Evolutionary conservation across 2,888 invertebrate species (phyloP), one percentile per base, ranked within the genome.

Genomic region (Andrena praecox): DNA sequence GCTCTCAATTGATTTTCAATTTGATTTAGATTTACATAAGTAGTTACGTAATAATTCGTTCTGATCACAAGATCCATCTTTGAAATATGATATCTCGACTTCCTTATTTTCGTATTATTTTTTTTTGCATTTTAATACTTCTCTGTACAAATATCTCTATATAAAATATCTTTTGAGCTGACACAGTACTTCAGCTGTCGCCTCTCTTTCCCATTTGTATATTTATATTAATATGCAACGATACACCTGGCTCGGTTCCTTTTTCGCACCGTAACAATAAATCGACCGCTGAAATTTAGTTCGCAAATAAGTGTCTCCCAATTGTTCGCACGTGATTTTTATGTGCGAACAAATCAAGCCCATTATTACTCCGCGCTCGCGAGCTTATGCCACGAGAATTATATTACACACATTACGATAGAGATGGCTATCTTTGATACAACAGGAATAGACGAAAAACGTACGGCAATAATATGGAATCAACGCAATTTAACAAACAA

Each of bases 91-190:
- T 54, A 75, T 62, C 67, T 74, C 56, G 64, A 62, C 78, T 76
- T 71, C 62, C n/a, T 80, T 75, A 56, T 76, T 82, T 77, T 80
- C 78, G 66, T 88, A 79, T 42, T 20, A 20, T 24, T 24, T 80
- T 74, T 56, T 71, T 81, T 81, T 76, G 70, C 77, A 56, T 78
- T 77, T 82, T 75, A 90, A 89, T 90, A 90, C 84, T 90, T 87
- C 62, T 90, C 89, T 93, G 91, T 93, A 93, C 93, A 93, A 93
- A 93, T 93, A 93, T 93, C 90, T 92, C 92, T 93, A 93, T 93
- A 93, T 93, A 93, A 93, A 93, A 93, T 93, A 93, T 88, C 92
- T 88, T 86, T 92, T 85, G 85, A 91, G 89, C 85, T 66, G 71
- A 73, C 31, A 70, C 71, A 83, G 59, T 75, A 73, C n/a, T 71